Evolutionary conservation across 2,888 invertebrate species (phyloP), one percentile per base, ranked within the genome.

Genomic region (Plebejus melissa): DNA sequence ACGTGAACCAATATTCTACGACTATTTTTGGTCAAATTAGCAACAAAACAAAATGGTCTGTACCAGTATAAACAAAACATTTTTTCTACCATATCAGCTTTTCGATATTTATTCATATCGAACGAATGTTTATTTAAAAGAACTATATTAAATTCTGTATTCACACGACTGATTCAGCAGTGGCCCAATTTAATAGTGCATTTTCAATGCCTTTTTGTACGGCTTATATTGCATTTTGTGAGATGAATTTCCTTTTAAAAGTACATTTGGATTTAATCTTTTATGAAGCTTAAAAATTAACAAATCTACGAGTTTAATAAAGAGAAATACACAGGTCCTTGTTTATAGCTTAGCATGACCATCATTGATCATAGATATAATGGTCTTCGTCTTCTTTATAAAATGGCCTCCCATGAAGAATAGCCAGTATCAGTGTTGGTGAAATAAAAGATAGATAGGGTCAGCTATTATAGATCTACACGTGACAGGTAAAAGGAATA

Each of bases 151-250:
- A 65, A 65, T 36, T 65, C 60, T 4, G 28, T 65, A 36, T 65
- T 65, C 32, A 65, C 65, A 32, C 5, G 65, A 65, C 65, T 32
- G 65, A 65, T 32, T 65, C 65, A 36, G 32, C 65, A 1, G 13
- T 65, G 65, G 4, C 65, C 65, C 65, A 65, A 65, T 65, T 65
- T 65, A 65, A 65, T 32, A 65, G 32, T 65, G 65, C 32, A 65
- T 65, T 65, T 65, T 65, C 65, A 16, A 32, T 65, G 65, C 13
- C 65, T 65, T 65, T 65, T 65, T 65, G 65, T 36, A 13, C 65
- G 5, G 65, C 28, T 65, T 65, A 11, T 28, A 65, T 32, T 28
- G 60, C 60, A 32, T 4, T 32, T 32, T 65, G 60, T 32, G 60
- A 65, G 28, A 28, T 65, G 60, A 65, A 65, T 65, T 28, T 28